Conservation (phyloP, 1,140 invertebrate species). For the Rhizoglyphus robini region DNA sequence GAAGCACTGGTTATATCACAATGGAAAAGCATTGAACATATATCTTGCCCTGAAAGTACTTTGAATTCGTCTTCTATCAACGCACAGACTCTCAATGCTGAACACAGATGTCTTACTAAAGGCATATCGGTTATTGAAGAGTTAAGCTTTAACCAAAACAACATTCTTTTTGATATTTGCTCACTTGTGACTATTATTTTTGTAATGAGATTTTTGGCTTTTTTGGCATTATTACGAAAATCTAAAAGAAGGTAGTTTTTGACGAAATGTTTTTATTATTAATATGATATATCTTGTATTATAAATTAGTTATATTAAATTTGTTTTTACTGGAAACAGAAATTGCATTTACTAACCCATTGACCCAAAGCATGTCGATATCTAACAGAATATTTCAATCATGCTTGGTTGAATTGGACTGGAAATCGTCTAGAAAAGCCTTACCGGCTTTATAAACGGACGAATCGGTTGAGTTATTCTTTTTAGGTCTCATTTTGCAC, state of each 20-base stretch:
- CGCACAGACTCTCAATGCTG: slow-evolving; percentile 6
- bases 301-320: background rate
- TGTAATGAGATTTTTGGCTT: slow-evolving; percentile 59
- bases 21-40: slow-evolving; percentile 65
- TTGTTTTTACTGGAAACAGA: background rate
- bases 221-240: slow-evolving; percentile 47
- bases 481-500: slow-evolving; percentile 5
- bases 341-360: background rate
- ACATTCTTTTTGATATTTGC: slow-evolving; percentile 54
- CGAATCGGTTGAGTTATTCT: background rate
- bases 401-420: too few species aligned
- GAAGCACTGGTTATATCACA: slow-evolving; percentile 87
- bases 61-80: slow-evolving; percentile 16
- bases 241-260: slow-evolving; percentile 23
- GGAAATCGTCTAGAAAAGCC: too few species aligned
- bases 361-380: too few species aligned
- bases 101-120: slow-evolving; percentile 30
- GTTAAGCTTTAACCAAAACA: slow-evolving; percentile 58
- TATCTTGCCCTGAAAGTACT: slow-evolving; percentile 45
- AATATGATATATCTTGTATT: background rate
- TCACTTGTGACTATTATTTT: slow-evolving; percentile 54
- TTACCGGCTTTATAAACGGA: background rate
- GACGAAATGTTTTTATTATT: background rate
- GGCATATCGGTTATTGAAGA: slow-evolving; percentile 62
- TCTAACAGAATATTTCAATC: too few species aligned